phyloP scores from a whole-genome alignment of 30 jellyfish, hydroid and myxozoan genomes.

The Chrysaora quinquecirrha region DNA sequence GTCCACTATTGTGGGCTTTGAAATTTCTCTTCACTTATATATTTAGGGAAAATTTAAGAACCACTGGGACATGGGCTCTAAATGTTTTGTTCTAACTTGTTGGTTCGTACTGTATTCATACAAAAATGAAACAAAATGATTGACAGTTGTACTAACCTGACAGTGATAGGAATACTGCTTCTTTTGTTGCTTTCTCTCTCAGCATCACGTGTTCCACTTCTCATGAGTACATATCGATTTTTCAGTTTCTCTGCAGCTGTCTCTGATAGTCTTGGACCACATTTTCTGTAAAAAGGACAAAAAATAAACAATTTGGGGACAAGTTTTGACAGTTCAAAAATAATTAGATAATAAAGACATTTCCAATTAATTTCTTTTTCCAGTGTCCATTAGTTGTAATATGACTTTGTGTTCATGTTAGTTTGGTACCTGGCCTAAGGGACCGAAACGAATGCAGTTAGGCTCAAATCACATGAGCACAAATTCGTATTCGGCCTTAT shows the following conservation, averaged over 20 bases:
- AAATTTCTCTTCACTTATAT: background rate
- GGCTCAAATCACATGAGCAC: too few relatives aligned
- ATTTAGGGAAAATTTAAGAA: background rate
- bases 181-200: slow-evolving; percentile 79
- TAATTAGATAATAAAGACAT: too few relatives aligned
- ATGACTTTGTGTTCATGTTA: too few relatives aligned
- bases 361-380: too few relatives aligned
- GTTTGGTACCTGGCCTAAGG: too few relatives aligned
- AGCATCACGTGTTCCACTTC: slow-evolving; percentile 89
- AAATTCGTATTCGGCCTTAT: too few relatives aligned
- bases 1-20: background rate
- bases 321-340: too few relatives aligned
- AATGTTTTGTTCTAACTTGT: too few relatives aligned
- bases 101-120: background rate
- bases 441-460: background rate
- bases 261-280: slow-evolving; percentile 98
- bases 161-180: slow-evolving; percentile 95
- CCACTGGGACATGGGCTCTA: too few relatives aligned
- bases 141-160: slow-evolving; percentile 57
- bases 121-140: background rate
- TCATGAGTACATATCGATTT: slow-evolving; percentile 85
- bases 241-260: slow-evolving; percentile 93
- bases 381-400: too few relatives aligned
- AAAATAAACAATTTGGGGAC: background rate
- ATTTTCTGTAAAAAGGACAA: slow-evolving; percentile 50